phyloP scores from a whole-genome alignment of 2,113 vertebrate genomes.

The Nettapus auritus region DNA sequence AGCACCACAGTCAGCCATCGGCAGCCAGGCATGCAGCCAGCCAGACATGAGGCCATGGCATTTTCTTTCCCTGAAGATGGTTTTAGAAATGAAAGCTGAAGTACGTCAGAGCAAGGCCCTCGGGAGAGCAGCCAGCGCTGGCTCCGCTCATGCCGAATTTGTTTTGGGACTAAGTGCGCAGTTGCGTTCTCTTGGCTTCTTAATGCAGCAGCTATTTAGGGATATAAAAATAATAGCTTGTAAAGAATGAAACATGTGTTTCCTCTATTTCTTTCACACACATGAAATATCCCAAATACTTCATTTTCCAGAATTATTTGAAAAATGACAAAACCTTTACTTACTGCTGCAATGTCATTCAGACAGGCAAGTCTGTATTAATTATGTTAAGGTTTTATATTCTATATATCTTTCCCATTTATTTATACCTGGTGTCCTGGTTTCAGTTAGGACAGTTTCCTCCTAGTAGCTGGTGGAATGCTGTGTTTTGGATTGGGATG shows the following conservation, averaged over 20 bases:
- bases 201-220: not conserved
- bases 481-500: no score
- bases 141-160: not conserved
- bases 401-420: not conserved
- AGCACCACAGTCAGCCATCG: not conserved
- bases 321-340: not conserved
- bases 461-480: no score
- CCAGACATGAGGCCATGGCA: not conserved
- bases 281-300: not conserved
- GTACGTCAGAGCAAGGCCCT: not conserved
- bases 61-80: not conserved
- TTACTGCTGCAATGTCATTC: not conserved
- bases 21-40: not conserved
- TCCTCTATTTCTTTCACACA: not conserved
- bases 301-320: conserved; percentile 9
- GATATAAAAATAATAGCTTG: conserved; percentile 22
- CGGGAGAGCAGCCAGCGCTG: not conserved
- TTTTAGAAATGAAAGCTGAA: conserved; percentile 13
- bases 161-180: not conserved
- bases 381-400: not conserved
- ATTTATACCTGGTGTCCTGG: not conserved
- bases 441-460: no score
- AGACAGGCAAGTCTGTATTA: not conserved
- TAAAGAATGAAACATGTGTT: not conserved
- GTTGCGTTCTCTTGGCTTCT: conserved; percentile 16